Base-by-base conservation (phyloP, 2,113 vertebrate species). In the Ramphastos sulfuratus region DNA sequence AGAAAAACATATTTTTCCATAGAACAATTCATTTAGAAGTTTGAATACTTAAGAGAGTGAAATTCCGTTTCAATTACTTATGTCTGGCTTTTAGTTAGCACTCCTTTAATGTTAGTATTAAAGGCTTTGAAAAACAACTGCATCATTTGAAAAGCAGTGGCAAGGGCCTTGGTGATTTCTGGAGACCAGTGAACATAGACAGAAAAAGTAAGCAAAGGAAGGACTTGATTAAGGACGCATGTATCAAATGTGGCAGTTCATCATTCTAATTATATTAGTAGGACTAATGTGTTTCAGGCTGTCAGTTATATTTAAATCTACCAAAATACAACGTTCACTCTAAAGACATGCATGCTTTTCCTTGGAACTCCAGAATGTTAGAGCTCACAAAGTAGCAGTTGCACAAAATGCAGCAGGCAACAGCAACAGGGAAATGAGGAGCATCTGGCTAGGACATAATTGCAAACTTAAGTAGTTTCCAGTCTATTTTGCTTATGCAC, bases 31-130 rank as follows among this genome's bases (percentile, higher is more conserved):
- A 33, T 9, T 82, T 58, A 85, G 52, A 15, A 60, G 59, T 82
- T 37, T 90, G 56, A 94, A 76, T 72, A 65, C 14, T 83, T 65
- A 67, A 46, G 83, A 63, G 44, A 87, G 20, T 92, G 76, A 63
- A 88, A 96, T 91, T 94, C 69, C 69, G 54, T 93, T 95, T 76
- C 82, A 93, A 50, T 30, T 54, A 69, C 19, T 48, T 92, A 87
- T 13, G 24, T 31, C 46, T 81, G 25, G 35, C 70, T 58, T 54
- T 74, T 55, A 88, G n/a, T 61, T 91, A 94, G 37, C 48, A 61
- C 61, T 86, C 58, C 39, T 93, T 50, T 77, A 15, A 84, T 46
- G 30, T 14, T 58, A 20, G 23, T 30, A 58, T 25, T 58, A 71
- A 72, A 85, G 17, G 12, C 73, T 86, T 91, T 80, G 79, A 92